Evolutionary conservation across 2,797 vertebrate genomes (phyloP), one percentile per base, ranked within the genome.

Genomic region (Schizothorax lantsangensis): DNA sequence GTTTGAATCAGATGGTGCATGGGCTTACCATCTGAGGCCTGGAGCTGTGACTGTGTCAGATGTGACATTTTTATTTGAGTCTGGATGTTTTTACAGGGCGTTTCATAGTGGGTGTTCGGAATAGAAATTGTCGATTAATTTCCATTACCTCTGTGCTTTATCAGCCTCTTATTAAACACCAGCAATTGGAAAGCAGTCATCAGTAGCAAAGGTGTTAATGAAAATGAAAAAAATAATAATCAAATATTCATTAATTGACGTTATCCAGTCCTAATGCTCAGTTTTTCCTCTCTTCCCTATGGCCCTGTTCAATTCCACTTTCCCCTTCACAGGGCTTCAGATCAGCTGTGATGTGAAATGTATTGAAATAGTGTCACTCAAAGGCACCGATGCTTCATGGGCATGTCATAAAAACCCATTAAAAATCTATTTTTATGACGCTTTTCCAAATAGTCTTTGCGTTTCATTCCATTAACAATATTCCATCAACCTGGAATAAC

Each of bases 391-490:
- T 73, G 84, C 84, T 84, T 84, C 73, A 85, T 57, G 81, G 71
- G 85, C 84, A 87, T 57, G 57, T 92, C 93, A 93, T 93, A 92
- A 66, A 74, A 91, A 92, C 88, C 91, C 90, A 94, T 94, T 94
- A 92, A 94, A 94, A 94, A 94, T 93, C 90, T 45, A 94, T 95
- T 93, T 79, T 94, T 92, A 93, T 92, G 90, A 90, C 87, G 77
- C 78, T 89, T 89, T 89, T 90, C 86, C 84, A 73, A 19, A 45
- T 87, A 91, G 83, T 89, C 90, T 93, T 92, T 92, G 90, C 91
- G 90, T 94, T 93, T 88, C 91, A 84, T 86, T 90, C 91, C 89
- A 92, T 92, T 92, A 92, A 87, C 86, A 88, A 88, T 89, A 88
- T 92, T 87, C 89, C 86, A 90, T 90, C 82, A 87, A 59, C 36